Evolutionary conservation across 2,797 vertebrate species (phyloP).

Genomic region (Ibycter americanus): DNA sequence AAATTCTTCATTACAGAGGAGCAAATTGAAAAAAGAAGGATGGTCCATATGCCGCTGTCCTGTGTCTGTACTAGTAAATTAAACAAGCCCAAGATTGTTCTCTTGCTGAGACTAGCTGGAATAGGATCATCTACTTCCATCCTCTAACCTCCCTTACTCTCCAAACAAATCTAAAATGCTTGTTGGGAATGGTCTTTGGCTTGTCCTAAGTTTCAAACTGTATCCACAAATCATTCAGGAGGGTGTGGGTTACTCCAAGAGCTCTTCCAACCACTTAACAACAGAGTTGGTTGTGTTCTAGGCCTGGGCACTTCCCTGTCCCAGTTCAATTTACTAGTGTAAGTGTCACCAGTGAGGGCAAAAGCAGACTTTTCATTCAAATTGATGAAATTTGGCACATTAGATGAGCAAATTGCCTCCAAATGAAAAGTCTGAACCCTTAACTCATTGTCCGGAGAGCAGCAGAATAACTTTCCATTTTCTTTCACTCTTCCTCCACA

Average conservation of each 20-base stretch:
- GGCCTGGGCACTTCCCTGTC: not conserved
- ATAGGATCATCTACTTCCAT: not conserved
- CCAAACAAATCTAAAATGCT: not conserved
- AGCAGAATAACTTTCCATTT: not conserved
- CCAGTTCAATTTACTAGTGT: not conserved
- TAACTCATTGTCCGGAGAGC: not conserved
- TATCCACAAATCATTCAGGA: not conserved
- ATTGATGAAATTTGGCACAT: not conserved
- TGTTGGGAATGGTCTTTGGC: not conserved
- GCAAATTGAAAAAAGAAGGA: not conserved
- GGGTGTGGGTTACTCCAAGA: not conserved
- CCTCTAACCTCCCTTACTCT: not conserved
- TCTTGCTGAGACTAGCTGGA: not conserved
- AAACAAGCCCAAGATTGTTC: not conserved
- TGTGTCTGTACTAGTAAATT: not conserved
- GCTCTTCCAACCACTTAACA: not conserved
- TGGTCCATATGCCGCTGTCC: not conserved
- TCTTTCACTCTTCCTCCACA: not conserved
- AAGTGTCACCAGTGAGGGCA: not conserved
- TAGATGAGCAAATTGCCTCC: not conserved
- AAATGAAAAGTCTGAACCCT: not conserved
- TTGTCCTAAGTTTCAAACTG: not conserved
- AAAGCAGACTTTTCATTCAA: not conserved
- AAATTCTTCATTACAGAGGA: not conserved
- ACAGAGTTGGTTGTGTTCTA: not conserved